Evolutionary conservation across 37 sponge, comb jelly and placozoan genomes (phyloP).

Genomic region (Aphrocallistes beatrix): DNA sequence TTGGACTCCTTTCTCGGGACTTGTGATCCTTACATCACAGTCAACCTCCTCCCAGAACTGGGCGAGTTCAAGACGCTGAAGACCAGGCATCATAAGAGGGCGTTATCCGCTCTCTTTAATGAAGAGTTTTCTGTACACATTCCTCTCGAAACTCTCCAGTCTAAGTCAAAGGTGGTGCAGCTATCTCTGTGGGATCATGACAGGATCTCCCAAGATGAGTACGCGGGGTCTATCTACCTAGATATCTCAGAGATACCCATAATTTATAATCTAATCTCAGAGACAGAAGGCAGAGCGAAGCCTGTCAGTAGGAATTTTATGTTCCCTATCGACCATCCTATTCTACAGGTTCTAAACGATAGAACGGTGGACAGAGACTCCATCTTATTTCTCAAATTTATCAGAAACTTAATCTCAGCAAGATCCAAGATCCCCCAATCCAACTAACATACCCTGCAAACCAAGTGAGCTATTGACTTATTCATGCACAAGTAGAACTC

Average conservation of each 20-base stretch:
- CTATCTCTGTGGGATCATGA: neutral
- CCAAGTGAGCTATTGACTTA: no score
- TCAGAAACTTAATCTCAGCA: neutral
- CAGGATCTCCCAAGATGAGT: neutral
- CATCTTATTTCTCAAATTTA: neutral
- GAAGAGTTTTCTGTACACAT: neutral
- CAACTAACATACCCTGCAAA: neutral
- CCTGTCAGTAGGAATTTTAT: neutral
- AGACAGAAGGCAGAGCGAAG: neutral
- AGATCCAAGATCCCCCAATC: neutral
- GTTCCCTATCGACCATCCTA: neutral
- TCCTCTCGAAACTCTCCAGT: neutral
- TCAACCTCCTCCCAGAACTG: neutral
- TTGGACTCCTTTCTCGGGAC: neutral
- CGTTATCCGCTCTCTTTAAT: slow-evolving; percentile 11
- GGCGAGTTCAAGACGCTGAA: neutral
- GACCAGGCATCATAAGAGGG: neutral
- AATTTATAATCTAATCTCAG: neutral
- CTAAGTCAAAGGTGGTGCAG: neutral
- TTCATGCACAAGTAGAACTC: no score
- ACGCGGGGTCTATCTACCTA: neutral
- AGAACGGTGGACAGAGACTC: neutral
- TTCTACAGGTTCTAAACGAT: neutral
- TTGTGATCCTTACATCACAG: neutral
- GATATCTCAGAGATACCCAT: neutral